Conservation (phyloP, 2,113 vertebrate genomes). For the Cairina moschata region DNA sequence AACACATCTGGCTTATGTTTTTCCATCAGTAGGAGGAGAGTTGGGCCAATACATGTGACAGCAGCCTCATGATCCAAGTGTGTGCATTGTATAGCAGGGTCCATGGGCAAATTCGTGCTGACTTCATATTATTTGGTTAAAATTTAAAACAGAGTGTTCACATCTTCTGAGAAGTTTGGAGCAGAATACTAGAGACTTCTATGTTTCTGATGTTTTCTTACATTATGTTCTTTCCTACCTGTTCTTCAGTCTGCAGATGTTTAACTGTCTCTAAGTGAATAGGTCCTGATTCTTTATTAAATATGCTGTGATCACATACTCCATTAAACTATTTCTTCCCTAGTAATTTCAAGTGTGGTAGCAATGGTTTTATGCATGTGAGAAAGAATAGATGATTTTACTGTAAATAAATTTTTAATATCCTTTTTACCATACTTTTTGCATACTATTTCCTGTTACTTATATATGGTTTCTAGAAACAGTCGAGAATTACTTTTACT, state of each 20-base stretch:
- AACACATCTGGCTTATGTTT: neutral
- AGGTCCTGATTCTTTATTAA: neutral
- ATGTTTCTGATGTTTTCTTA: neutral
- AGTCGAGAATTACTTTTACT: neutral
- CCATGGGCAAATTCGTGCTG: rapidly evolving
- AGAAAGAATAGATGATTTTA: neutral
- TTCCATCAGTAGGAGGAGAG: neutral
- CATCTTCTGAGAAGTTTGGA: neutral
- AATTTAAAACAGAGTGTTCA: neutral
- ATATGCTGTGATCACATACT: neutral
- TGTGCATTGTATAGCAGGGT: neutral
- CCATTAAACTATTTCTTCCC: neutral
- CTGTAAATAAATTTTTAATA: neutral
- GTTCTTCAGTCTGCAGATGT: neutral
- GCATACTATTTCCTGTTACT: neutral
- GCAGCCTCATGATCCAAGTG: neutral
- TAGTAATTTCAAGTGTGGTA: neutral
- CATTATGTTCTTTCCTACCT: neutral
- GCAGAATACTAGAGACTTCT: neutral
- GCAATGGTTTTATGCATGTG: neutral
- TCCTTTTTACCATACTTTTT: neutral
- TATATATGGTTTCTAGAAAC: neutral
- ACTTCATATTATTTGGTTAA: neutral
- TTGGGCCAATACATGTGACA: neutral
- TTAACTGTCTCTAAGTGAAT: neutral